Conservation (phyloP, 2,888 invertebrate genomes). For the Hermaeophaga mercurialis region DNA sequence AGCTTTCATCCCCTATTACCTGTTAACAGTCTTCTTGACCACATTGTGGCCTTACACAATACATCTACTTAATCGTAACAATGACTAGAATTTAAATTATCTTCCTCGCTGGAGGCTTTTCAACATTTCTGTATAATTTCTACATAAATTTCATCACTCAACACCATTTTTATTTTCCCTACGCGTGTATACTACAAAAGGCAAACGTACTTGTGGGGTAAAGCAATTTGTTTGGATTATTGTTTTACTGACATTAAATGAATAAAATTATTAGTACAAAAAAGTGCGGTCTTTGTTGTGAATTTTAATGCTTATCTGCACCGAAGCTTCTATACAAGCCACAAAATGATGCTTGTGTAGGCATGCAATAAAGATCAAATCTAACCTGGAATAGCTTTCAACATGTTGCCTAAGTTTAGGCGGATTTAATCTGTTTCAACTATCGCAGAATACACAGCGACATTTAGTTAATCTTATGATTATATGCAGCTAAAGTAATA, state of each 20-base stretch:
- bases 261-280: background rate
- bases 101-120: slow-evolving; percentile 41
- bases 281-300: background rate
- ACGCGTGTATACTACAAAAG: slow-evolving; percentile 40
- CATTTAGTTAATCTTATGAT: no score
- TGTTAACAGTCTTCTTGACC: slow-evolving; percentile 42
- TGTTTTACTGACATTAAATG: slow-evolving; percentile 13
- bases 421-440: no score
- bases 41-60: slow-evolving; percentile 35
- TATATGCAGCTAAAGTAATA: no score
- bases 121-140: slow-evolving; percentile 46
- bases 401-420: no score
- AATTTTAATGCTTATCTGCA: no score
- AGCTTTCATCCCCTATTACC: slow-evolving; percentile 35
- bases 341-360: no score
- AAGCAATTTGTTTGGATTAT: slow-evolving; percentile 31
- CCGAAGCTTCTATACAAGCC: no score
- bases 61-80: slow-evolving; percentile 46
- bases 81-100: slow-evolving; percentile 51
- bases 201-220: slow-evolving; percentile 34
- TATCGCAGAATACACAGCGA: no score
- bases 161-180: slow-evolving; percentile 46
- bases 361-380: no score
- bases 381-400: no score
- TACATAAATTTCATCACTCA: slow-evolving; percentile 48